Evolutionary conservation across 2,888 invertebrate species (phyloP).

Genomic region (Gryllus longicercus): DNA sequence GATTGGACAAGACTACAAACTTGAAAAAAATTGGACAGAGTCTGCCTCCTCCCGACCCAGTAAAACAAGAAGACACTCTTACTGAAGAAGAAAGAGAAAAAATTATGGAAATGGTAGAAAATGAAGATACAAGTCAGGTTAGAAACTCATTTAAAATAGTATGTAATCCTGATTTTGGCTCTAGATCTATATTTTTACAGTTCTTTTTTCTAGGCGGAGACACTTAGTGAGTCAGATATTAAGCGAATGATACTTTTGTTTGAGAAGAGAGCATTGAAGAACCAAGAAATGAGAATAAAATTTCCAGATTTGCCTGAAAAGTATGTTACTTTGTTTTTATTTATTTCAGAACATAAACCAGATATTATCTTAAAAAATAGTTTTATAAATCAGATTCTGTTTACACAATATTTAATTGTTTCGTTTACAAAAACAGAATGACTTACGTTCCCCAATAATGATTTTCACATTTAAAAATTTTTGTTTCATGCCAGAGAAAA

Average conservation of each 20-base stretch:
- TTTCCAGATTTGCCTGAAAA: conserved; percentile 95
- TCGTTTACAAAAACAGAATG: no score
- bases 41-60: conserved; percentile 29
- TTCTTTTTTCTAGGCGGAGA: conserved; percentile 62
- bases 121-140: conserved; percentile 63
- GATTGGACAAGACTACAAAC: conserved; percentile 3
- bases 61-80: conserved; percentile 34
- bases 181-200: conserved; percentile 29
- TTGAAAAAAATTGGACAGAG: background rate
- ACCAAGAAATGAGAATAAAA: conserved; percentile 97
- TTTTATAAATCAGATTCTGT: background rate
- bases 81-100: conserved; percentile 61
- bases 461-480: no score
- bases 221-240: conserved; percentile 80
- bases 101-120: conserved; percentile 78
- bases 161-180: background rate
- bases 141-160: conserved; percentile 18
- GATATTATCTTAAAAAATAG: background rate
- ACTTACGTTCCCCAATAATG: no score
- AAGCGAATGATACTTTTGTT: conserved; percentile 87
- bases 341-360: background rate
- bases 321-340: conserved; percentile 44
- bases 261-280: conserved; percentile 89
- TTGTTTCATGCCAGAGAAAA: no score
- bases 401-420: no score